phyloP scores from a whole-genome alignment of 92 coral and sea anemone genomes.

The Chrysogorgia sp. region DNA sequence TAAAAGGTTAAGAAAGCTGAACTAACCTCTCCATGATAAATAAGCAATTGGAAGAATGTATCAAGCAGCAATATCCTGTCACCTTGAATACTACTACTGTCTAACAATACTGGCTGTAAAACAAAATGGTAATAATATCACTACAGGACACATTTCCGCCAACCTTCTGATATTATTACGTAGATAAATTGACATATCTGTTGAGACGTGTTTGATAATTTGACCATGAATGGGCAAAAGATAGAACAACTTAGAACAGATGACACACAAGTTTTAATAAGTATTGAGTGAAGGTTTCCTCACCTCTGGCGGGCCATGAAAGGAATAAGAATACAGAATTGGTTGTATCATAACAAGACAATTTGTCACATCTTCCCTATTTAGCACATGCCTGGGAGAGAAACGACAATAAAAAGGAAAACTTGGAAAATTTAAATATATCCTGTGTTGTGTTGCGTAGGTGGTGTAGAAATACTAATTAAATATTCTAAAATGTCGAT shows the following conservation, averaged over 20 bases:
- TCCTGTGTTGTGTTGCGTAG: too few species aligned
- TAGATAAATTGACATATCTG: too few species aligned
- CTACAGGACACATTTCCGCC: too few species aligned
- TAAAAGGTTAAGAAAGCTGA: background rate
- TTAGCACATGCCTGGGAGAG: conserved; percentile 77
- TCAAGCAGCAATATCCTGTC: conserved; percentile 91
- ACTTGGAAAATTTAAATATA: too few species aligned
- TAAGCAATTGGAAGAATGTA: conserved; percentile 95
- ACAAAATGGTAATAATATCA: too few species aligned
- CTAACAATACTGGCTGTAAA: conserved; percentile 94
- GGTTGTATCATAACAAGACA: conserved; percentile 97
- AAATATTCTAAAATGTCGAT: too few species aligned
- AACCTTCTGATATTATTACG: too few species aligned
- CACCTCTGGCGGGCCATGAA: conserved; percentile 99
- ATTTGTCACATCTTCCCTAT: conserved; percentile 95
- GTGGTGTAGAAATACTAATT: too few species aligned
- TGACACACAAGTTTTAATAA: background rate
- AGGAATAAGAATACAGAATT: conserved; percentile 90
- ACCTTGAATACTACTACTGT: conserved; percentile 90
- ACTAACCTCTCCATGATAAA: conserved; percentile 94
- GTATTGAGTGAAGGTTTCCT: background rate
- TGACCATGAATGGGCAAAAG: background rate
- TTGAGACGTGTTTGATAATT: background rate
- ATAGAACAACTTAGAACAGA: background rate
- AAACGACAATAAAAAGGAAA: background rate